phyloP scores from a whole-genome alignment of 2,888 invertebrate species.

The Entomobrya multifasciata region DNA sequence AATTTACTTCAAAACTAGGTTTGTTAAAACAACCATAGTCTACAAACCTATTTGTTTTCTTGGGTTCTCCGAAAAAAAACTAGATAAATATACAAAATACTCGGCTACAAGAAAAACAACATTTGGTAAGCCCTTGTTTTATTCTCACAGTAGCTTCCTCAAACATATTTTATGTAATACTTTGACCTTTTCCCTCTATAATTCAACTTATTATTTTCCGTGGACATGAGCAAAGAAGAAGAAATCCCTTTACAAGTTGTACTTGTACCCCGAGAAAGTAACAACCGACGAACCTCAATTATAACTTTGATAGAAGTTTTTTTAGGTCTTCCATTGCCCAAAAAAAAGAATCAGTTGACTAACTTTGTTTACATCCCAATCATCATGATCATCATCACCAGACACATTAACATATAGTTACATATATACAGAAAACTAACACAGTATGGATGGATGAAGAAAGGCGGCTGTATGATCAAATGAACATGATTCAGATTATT shows the following conservation, averaged over 20 bases:
- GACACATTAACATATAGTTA: background rate
- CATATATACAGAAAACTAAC: background rate
- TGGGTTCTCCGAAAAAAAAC: background rate
- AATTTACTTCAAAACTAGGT: slow-evolving; percentile 59
- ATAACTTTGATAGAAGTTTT: no score
- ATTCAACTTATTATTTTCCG: background rate
- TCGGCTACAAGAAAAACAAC: slow-evolving; percentile 12
- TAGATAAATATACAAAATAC: background rate
- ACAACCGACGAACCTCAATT: background rate
- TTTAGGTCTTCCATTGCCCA: no score
- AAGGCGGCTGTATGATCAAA: no score
- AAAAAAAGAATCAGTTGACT: background rate
- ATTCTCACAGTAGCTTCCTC: slow-evolving; percentile 42
- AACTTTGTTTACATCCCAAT: background rate
- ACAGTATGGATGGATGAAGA: background rate
- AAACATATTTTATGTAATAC: slow-evolving; percentile 6
- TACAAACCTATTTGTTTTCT: slow-evolving; percentile 21
- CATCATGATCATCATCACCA: no score
- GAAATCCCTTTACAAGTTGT: no score
- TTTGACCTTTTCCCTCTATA: slow-evolving; percentile 55
- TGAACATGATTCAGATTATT: background rate
- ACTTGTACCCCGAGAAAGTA: background rate
- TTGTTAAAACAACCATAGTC: slow-evolving; percentile 32
- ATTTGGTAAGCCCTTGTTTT: slow-evolving; percentile 49
- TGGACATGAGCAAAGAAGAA: no score